phyloP scores from a whole-genome alignment of 2,888 invertebrate genomes.

The Volucella inflata region DNA sequence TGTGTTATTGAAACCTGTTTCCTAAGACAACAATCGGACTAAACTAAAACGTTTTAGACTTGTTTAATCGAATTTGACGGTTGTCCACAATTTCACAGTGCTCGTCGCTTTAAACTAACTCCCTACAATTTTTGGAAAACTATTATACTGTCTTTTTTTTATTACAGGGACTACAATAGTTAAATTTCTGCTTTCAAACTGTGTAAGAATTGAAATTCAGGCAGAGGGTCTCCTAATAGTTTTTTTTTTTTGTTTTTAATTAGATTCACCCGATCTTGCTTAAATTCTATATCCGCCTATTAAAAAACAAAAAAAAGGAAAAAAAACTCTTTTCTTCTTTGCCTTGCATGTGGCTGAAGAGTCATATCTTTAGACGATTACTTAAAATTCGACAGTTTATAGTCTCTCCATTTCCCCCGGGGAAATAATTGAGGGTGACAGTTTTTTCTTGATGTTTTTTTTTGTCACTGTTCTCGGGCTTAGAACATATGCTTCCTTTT shows the following conservation, averaged over 20 bases:
- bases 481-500: slow-evolving; percentile 24
- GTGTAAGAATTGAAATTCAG: neutral
- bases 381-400: slow-evolving; percentile 51
- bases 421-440: slow-evolving; percentile 47
- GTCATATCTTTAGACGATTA: slow-evolving; percentile 54
- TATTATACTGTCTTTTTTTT: too few species aligned
- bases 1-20: too few species aligned
- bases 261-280: slow-evolving; percentile 8
- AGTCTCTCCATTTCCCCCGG: slow-evolving; percentile 30
- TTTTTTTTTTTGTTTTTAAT: slow-evolving; percentile 1
- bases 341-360: slow-evolving; percentile 36
- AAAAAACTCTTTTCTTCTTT: slow-evolving; percentile 18
- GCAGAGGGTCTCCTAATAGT: neutral
- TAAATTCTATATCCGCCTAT: slow-evolving; percentile 33
- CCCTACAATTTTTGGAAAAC: too few species aligned
- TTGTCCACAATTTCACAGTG: too few species aligned
- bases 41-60: too few species aligned
- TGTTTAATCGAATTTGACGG: too few species aligned
- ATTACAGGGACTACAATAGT: too few species aligned
- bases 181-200: neutral
- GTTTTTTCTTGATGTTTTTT: slow-evolving; percentile 9
- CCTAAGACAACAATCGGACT: too few species aligned
- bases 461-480: neutral
- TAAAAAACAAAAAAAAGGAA: neutral
- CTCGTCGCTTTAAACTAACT: too few species aligned